Evolutionary conservation across 2,888 invertebrate genomes (phyloP), one percentile per base, ranked within the genome.

Genomic region (Aethes cnicana): DNA sequence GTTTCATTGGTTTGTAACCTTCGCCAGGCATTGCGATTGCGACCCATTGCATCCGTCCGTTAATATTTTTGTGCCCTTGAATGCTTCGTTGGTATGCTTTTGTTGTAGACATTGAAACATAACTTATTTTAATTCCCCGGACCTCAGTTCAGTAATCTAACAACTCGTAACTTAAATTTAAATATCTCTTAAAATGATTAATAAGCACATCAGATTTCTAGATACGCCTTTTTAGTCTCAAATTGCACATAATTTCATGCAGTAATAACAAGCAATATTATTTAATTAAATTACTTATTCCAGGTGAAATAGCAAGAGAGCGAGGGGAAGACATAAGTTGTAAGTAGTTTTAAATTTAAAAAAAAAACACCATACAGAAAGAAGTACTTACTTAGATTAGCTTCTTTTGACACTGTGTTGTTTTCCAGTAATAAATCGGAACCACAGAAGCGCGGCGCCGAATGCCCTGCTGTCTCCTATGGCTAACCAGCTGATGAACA

Each of bases 221-320:
- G 7, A 28, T 2, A 5, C 16, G 25, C 4, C 9, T 11, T 2
- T 25, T 39, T 14, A 25, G 16, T 9, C 25, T 9, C n/a, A 17
- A 16, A 16, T 32, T 26, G 32, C 43, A 30, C 16, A 9, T 1
- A 8, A 20, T 11, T 18, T 28, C 8, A 14, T n/a, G 8, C 3
- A 21, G n/a, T 8, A 25, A 16, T 1, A 17, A 25, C 8, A 28
- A 17, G 21, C 14, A 16, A 11, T 28, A 28, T 30, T 30, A 30
- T 37, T 20, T 44, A 16, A 21, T 21, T 30, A 16, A 41, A 11
- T 44, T 18, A 1, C 6, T 37, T 30, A 30, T 12, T 92, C 62
- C 91, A 94, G 94, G 94, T 91, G 94, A 94, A 86, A 92, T 94
- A 74, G 93, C 93, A 66, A 91, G 93, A 75, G 93, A 93, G 83